A percentile compares a stretch with the other conserved stretches of the same genome.
Evolutionary conservation across 1,140 invertebrate species (phyloP).

Genomic region (Thaumetopoea pityocampa): DNA sequence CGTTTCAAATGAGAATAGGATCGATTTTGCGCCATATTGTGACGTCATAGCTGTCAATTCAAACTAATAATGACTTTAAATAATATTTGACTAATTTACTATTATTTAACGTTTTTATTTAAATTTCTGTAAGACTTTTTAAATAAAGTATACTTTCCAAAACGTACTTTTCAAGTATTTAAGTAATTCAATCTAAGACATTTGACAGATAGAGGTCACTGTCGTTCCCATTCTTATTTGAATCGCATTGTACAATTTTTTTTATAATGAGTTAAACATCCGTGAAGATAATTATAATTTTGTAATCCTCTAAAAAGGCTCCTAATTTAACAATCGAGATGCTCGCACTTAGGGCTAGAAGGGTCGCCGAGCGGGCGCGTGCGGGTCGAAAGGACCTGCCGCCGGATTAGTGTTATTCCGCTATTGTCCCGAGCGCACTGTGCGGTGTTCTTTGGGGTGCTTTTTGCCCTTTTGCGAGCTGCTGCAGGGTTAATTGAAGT

Average conservation of each 20-base stretch:
- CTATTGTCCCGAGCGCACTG: slow-evolving; percentile 17
- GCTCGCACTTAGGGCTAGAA: slow-evolving; percentile 8
- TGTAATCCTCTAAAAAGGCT: slow-evolving; percentile 12
- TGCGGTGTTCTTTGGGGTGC: neutral
- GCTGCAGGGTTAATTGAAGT: slow-evolving; percentile 21
- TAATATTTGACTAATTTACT: no score
- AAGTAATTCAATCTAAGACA: no score
- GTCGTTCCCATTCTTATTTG: no score
- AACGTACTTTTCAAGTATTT: no score
- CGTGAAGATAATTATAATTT: slow-evolving; percentile 19
- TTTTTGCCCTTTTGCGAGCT: slow-evolving; percentile 22
- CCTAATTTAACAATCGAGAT: slow-evolving; percentile 16
- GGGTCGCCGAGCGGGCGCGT: slow-evolving; percentile 10
- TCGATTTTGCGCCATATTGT: no score
- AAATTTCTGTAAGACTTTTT: no score
- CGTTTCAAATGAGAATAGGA: no score
- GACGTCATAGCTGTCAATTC: no score
- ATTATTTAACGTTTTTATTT: no score
- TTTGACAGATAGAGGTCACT: no score
- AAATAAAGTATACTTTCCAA: no score
- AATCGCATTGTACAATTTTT: neutral
- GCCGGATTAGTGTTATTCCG: slow-evolving; percentile 27
- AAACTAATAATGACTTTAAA: no score
- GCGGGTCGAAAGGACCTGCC: slow-evolving; percentile 14
- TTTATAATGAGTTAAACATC: slow-evolving; percentile 9